Conservation (phyloP, 2,113 vertebrate genomes). For the Anser brachyrhynchus region DNA sequence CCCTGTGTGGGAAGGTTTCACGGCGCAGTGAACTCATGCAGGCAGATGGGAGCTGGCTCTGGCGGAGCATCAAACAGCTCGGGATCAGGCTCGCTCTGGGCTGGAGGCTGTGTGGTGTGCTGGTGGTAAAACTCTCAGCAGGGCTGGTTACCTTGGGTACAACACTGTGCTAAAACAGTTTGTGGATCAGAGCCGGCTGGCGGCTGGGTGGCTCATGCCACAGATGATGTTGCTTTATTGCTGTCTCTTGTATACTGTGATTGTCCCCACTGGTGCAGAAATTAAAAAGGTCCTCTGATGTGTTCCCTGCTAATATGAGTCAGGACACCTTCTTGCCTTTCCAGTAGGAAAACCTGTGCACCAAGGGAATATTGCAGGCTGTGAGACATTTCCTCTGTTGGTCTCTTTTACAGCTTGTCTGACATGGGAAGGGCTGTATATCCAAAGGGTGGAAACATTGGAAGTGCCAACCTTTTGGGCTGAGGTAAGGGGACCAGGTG, state of each 20-base stretch:
- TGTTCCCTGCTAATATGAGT: background rate
- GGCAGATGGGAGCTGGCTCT: background rate
- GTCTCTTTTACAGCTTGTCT: background rate
- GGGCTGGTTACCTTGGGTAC: background rate
- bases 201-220: background rate
- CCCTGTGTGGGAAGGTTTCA: background rate
- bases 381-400: background rate
- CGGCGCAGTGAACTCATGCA: background rate
- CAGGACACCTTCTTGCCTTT: background rate
- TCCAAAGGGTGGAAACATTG: too few relatives aligned
- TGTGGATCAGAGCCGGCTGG: background rate
- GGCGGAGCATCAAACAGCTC: background rate
- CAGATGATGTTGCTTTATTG: background rate
- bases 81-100: background rate
- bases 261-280: background rate
- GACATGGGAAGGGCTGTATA: background rate
- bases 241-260: background rate
- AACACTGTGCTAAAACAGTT: background rate
- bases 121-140: background rate
- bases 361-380: background rate
- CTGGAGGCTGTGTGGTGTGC: background rate
- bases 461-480: background rate
- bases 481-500: background rate
- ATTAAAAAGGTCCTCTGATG: background rate
- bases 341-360: background rate